phyloP scores from a whole-genome alignment of 2,113 vertebrate genomes.

The Esox niger region DNA sequence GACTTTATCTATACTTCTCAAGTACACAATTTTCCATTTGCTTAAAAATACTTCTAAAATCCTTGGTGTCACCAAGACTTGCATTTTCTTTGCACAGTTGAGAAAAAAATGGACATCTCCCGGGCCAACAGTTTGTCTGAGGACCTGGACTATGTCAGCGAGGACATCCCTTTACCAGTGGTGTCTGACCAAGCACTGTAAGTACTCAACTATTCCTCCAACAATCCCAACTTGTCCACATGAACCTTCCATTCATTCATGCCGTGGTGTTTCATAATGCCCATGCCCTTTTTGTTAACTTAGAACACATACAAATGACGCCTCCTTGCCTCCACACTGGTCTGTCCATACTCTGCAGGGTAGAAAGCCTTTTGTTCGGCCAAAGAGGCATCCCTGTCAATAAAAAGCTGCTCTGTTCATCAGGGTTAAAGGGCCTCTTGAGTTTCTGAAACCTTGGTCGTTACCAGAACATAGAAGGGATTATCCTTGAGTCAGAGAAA shows the following conservation, averaged over 20 bases:
- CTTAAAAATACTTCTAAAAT: not conserved
- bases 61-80: not conserved
- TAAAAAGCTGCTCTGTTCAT: constrained; percentile 58
- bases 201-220: constrained; percentile 41
- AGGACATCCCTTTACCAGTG: constrained; percentile 71
- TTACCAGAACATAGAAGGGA: constrained; percentile 43
- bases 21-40: not conserved
- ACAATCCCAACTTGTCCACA: not conserved
- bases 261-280: not conserved
- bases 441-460: constrained; percentile 51
- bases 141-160: constrained; percentile 72
- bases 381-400: constrained; percentile 50
- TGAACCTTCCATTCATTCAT: not conserved
- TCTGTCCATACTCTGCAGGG: not conserved
- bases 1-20: not conserved
- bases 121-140: constrained; percentile 77
- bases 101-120: constrained; percentile 68
- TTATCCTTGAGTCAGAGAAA: constrained; percentile 50
- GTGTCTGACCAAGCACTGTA: constrained; percentile 73
- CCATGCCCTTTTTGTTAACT: not conserved
- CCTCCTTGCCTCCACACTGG: not conserved
- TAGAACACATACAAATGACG: too few species aligned
- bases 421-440: constrained; percentile 57
- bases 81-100: constrained; percentile 53
- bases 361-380: constrained; percentile 39